phyloP scores from a whole-genome alignment of 2,113 vertebrate species.

The Dromaius novaehollandiae region DNA sequence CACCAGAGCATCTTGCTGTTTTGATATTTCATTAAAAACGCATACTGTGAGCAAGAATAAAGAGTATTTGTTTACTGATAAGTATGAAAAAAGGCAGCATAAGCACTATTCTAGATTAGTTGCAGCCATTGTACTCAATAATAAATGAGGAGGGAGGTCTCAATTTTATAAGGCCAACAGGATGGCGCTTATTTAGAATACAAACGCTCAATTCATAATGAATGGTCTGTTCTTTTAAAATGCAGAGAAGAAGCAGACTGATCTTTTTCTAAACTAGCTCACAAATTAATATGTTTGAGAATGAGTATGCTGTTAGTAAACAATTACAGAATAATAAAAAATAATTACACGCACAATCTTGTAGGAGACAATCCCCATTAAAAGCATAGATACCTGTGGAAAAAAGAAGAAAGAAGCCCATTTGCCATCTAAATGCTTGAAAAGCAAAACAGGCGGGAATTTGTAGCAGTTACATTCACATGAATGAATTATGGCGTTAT shows the following conservation, averaged over 20 bases:
- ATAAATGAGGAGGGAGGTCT: not conserved
- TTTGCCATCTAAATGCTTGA: not conserved
- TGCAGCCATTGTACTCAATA: not conserved
- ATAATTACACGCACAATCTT: not conserved
- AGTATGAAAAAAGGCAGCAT: not conserved
- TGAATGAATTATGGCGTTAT: not conserved
- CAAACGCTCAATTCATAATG: not conserved
- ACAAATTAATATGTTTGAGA: not conserved
- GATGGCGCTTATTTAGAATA: not conserved
- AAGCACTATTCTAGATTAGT: not conserved
- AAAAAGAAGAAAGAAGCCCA: not conserved
- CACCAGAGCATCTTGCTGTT: not conserved
- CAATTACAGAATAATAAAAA: not conserved
- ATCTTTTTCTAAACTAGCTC: not conserved
- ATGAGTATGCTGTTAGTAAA: not conserved
- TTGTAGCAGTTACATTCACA: not conserved
- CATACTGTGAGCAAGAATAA: not conserved
- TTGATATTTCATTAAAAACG: constrained; percentile 4
- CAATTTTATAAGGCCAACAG: constrained; percentile 1
- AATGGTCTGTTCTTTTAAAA: not conserved
- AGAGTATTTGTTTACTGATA: not conserved
- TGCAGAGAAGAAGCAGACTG: not conserved
- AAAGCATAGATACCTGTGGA: not conserved
- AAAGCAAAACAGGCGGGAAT: not conserved
- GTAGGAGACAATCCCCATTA: not conserved